Conservation (phyloP, 2,797 vertebrate species). For the Leptodactylus fallax region DNA sequence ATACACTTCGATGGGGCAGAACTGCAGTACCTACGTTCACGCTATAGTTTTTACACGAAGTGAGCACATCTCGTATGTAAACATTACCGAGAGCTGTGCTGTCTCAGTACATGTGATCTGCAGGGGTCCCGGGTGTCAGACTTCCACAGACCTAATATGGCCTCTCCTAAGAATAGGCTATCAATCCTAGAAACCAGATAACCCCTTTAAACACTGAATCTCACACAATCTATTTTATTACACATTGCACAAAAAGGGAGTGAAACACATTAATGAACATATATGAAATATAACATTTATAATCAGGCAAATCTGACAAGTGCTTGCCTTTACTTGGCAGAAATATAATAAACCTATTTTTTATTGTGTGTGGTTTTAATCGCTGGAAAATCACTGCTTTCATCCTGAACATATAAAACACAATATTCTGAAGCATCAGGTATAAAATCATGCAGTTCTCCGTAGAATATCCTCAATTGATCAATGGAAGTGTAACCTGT, state of each 20-base stretch:
- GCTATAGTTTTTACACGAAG: no score
- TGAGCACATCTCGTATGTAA: no score
- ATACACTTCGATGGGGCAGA: no score
- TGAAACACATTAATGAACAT: neutral
- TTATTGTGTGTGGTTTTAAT: slow-evolving; percentile 69
- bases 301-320: neutral
- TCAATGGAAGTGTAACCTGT: slow-evolving; percentile 82
- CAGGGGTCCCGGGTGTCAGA: no score
- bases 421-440: slow-evolving; percentile 74
- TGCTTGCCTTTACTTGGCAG: neutral
- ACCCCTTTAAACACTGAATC: no score
- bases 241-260: neutral
- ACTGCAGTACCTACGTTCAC: no score
- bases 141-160: no score
- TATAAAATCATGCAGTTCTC: slow-evolving; percentile 81
- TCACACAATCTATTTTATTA: neutral
- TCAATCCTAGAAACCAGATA: no score
- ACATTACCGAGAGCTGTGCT: no score
- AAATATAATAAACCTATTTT: slow-evolving; percentile 47
- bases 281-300: neutral
- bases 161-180: no score
- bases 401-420: slow-evolving; percentile 73
- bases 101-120: no score
- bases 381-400: slow-evolving; percentile 65
- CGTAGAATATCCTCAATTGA: slow-evolving; percentile 82